Evolutionary conservation across 2,888 invertebrate species (phyloP).

Genomic region (Melanargia galathea): DNA sequence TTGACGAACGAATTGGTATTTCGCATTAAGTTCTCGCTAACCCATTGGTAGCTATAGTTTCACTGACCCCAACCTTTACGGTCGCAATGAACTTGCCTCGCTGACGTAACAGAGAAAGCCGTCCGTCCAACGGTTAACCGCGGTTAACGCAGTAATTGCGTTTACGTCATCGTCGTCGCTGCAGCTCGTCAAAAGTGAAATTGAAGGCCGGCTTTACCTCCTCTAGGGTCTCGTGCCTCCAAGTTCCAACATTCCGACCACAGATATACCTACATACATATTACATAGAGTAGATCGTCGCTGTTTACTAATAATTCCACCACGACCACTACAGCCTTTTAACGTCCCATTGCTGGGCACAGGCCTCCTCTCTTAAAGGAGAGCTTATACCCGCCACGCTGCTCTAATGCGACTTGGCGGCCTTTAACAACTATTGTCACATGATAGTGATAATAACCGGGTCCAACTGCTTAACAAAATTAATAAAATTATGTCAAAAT

Average conservation of each 20-base stretch:
- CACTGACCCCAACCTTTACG: constrained; percentile 39
- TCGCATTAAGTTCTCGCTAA: background rate
- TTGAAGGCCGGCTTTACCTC: constrained; percentile 24
- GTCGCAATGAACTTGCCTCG: constrained; percentile 33
- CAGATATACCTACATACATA: no score
- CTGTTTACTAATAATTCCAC: no score
- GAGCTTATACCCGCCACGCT: no score
- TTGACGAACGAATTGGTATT: constrained; percentile 4
- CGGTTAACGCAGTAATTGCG: constrained; percentile 24
- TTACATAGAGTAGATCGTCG: no score
- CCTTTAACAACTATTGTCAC: no score
- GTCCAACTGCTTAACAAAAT: no score
- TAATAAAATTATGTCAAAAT: no score
- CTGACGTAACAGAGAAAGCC: constrained; percentile 37
- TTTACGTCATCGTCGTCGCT: constrained; percentile 33
- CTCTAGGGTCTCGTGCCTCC: background rate
- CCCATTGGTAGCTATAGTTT: constrained; percentile 23
- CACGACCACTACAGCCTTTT: no score
- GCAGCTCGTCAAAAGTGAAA: constrained; percentile 37
- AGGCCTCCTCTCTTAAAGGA: no score
- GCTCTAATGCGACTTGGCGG: no score
- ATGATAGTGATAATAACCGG: no score
- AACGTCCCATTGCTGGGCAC: no score
- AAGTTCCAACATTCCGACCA: background rate
- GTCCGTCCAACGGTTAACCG: constrained; percentile 15